phyloP scores from a whole-genome alignment of 2,113 vertebrate genomes.

The Brachyistius frenatus region DNA sequence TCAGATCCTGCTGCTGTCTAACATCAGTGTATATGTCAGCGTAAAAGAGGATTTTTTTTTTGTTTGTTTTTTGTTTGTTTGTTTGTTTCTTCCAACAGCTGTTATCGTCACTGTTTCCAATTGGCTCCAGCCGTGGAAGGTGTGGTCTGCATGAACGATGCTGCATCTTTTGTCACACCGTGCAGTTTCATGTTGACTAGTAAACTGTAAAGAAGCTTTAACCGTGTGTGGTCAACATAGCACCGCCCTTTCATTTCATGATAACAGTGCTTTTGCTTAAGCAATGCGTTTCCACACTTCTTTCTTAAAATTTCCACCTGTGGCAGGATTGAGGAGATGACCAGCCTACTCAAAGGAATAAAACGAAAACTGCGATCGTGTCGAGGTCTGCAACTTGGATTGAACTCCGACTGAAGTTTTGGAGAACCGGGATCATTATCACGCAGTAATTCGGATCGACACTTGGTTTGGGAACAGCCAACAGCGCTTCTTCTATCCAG shows the following conservation, averaged over 20 bases:
- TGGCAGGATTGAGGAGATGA: constrained; percentile 8
- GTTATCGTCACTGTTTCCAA: constrained; percentile 39
- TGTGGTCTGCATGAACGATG: constrained; percentile 69
- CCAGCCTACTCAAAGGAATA: constrained; percentile 9
- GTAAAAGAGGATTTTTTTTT: neutral
- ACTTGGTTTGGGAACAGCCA: neutral
- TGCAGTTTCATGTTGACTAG: constrained; percentile 46
- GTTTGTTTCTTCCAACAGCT: constrained; percentile 21
- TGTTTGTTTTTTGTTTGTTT: too few species aligned
- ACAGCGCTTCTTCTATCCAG: constrained; percentile 6
- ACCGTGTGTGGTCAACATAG: neutral
- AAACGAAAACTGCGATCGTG: neutral
- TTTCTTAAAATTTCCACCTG: constrained; percentile 47
- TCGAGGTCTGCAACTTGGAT: neutral
- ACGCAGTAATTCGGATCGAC: neutral
- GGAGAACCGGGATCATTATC: neutral
- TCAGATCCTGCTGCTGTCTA: neutral
- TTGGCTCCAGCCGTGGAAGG: constrained; percentile 69
- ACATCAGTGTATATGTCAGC: neutral
- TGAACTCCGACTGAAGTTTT: constrained; percentile 47
- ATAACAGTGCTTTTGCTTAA: neutral
- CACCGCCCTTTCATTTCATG: neutral
- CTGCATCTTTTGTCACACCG: constrained; percentile 51
- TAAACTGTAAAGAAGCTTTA: constrained; percentile 2
- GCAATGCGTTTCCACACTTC: neutral